These are phyloP conservation scores for Pocillopora meandrina DNA, from an alignment of 92 coral and sea anemone species.

Conservation along the genomic window DNA sequence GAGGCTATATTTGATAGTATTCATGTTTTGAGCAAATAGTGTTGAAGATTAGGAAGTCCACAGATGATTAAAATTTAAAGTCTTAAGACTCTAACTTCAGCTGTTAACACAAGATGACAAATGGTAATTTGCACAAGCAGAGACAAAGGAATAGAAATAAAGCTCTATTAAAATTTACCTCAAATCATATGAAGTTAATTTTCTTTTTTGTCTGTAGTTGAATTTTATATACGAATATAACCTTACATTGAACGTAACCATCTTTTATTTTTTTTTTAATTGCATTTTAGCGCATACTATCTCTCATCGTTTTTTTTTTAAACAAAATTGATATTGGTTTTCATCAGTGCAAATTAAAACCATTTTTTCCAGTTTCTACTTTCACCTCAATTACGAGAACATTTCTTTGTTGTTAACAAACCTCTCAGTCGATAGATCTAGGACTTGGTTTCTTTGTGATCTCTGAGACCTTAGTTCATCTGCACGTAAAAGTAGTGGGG, in stretches of 20 bases:
- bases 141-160: neutral
- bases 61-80: neutral
- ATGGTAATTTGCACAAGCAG: neutral
- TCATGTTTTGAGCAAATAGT: neutral
- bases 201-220: neutral
- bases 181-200: neutral
- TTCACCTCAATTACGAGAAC: too few species aligned
- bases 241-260: neutral
- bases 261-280: neutral
- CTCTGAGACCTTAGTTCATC: too few species aligned
- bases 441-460: too few species aligned
- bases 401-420: too few species aligned
- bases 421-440: too few species aligned
- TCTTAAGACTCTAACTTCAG: constrained; percentile 11
- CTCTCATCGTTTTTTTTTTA: neutral
- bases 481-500: too few species aligned
- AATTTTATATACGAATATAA: neutral
- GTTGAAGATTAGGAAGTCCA: neutral
- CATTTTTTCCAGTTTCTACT: too few species aligned
- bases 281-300: neutral
- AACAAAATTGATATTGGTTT: too few species aligned
- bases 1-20: too few species aligned
- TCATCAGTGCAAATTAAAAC: too few species aligned
- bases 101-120: constrained; percentile 1
- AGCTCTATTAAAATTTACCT: neutral